A percentile compares a stretch with the other conserved stretches of the same genome.
phyloP scores from a whole-genome alignment of 2,113 vertebrate genomes.

The Burhinus bistriatus region DNA sequence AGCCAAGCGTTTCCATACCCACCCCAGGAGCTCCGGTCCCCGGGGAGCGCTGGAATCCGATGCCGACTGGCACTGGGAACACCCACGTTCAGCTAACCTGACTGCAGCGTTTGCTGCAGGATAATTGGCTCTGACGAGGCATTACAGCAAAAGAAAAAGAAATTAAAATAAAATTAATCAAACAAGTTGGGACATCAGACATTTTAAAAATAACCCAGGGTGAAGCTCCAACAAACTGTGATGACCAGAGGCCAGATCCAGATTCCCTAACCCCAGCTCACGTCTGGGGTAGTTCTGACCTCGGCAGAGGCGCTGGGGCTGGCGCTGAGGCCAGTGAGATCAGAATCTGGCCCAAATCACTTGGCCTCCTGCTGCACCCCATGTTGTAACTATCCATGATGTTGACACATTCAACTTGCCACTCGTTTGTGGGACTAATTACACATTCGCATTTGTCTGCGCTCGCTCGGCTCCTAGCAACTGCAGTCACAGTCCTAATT shows the following conservation, averaged over 20 bases:
- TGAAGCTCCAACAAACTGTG: neutral
- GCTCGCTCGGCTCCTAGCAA: conserved; percentile 67
- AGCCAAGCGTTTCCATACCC: conserved; percentile 54
- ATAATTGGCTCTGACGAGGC: neutral
- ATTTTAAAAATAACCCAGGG: conserved; percentile 23
- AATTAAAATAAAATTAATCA: neutral
- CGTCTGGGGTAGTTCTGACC: neutral
- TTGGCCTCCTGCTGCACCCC: conserved; percentile 29
- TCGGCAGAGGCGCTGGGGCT: neutral
- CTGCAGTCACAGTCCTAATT: conserved; percentile 72
- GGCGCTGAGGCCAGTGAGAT: neutral
- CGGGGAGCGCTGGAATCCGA: conserved; percentile 13
- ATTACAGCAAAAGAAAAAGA: neutral
- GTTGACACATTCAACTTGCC: conserved; percentile 67
- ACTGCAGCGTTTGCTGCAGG: neutral
- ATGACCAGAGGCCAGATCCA: neutral
- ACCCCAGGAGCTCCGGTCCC: conserved; percentile 24
- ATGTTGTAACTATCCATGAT: conserved; percentile 14
- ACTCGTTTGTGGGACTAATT: conserved; percentile 69
- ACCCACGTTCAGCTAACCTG: conserved; percentile 12
- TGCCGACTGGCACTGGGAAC: neutral
- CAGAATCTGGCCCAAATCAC: conserved; percentile 7
- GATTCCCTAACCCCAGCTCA: neutral
- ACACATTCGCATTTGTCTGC: conserved; percentile 68
- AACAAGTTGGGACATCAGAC: conserved; percentile 10